Percentiles rank a stretch among this genome's conserved stretches.
These are phyloP conservation scores for Pseudochirops cupreus DNA, from an alignment of 2,797 vertebrate genomes.

Conservation along the genomic window DNA sequence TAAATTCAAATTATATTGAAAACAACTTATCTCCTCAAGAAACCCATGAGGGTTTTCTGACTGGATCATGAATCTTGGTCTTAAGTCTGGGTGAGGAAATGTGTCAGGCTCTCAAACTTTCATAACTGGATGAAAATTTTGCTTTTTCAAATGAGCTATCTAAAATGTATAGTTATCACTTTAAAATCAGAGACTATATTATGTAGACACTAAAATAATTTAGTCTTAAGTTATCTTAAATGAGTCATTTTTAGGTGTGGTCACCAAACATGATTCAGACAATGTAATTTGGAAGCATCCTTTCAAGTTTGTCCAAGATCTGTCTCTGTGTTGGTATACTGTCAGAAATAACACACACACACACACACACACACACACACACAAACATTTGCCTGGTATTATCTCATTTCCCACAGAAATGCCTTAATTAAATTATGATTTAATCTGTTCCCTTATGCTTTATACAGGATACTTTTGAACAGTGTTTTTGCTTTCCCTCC, in stretches of 20 bases:
- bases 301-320: background rate
- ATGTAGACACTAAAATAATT: background rate
- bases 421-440: background rate
- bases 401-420: background rate
- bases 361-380: no score
- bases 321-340: background rate
- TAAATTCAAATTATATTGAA: background rate
- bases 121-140: background rate
- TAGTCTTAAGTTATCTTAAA: background rate
- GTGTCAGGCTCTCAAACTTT: background rate
- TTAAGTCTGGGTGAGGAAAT: background rate
- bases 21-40: background rate
- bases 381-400: background rate
- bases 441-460: background rate
- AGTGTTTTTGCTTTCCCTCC: background rate
- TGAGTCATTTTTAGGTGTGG: background rate
- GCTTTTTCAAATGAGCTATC: background rate
- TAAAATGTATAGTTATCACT: background rate
- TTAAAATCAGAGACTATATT: background rate
- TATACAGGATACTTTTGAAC: background rate
- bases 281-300: background rate
- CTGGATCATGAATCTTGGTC: background rate
- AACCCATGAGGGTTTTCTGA: background rate
- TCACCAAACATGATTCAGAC: background rate
- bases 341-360: background rate